These are phyloP conservation scores for Nematopogon swammerdamellus DNA, from an alignment of 2,888 invertebrate genomes.

Conservation along the genomic window DNA sequence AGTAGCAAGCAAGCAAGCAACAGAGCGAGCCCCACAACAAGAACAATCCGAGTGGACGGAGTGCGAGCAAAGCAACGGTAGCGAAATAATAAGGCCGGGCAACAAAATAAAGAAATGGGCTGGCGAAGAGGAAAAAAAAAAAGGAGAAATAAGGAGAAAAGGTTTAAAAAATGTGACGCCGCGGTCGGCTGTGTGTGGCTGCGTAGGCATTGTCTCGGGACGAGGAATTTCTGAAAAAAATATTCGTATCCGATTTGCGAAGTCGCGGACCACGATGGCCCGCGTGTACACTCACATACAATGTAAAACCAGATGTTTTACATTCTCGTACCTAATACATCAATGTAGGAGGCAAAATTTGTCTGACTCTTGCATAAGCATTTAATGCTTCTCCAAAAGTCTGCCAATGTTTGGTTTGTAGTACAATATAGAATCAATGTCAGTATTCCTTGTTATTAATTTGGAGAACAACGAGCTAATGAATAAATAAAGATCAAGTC, in stretches of 20 bases:
- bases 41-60: slow-evolving; percentile 21
- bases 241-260: not conserved
- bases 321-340: too few species aligned
- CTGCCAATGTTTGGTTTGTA: too few species aligned
- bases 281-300: not conserved
- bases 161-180: slow-evolving; percentile 50
- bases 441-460: too few species aligned
- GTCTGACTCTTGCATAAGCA: too few species aligned
- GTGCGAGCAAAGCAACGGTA: slow-evolving; percentile 40
- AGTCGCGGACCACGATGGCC: not conserved
- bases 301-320: too few species aligned
- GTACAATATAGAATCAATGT: too few species aligned
- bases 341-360: too few species aligned
- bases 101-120: slow-evolving; percentile 51
- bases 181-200: slow-evolving; percentile 10
- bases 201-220: not conserved
- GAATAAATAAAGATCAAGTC: too few species aligned
- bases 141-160: slow-evolving; percentile 52
- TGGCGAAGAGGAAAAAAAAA: slow-evolving; percentile 50
- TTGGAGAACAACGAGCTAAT: too few species aligned
- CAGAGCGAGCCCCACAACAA: too few species aligned
- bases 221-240: not conserved
- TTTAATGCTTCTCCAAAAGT: too few species aligned
- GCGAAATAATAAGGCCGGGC: slow-evolving; percentile 56
- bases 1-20: too few species aligned